Base-by-base conservation (phyloP, 2,113 vertebrate genomes). In the Cynoglossus semilaevis region DNA sequence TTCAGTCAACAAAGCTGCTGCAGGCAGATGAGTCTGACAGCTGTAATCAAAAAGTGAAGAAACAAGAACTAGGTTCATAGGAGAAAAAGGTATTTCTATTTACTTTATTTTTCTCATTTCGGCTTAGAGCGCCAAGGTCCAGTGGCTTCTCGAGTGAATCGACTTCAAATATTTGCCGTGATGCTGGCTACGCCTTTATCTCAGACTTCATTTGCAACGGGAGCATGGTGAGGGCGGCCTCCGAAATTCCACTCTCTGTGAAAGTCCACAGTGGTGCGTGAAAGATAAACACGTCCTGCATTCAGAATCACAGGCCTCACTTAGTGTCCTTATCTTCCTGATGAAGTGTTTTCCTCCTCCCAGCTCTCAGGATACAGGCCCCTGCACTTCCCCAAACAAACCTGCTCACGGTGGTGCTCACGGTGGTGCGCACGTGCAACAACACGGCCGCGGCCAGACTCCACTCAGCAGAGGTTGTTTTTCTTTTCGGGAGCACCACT, bases 281-380 rank as follows among this genome's bases (percentile, higher is more conserved):
- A 80, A 88, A 84, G 82, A 80, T 86, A 91, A 89, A 90, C 87
- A 90, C 59, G 75, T 52, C 58, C 42, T 67, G 75, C 77, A 86
- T 86, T 80, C 76, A 79, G 77, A 82, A 67, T 81, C 12, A 57
- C 77, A 81, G 67, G 76, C 78, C 77, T 80, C 86, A 87, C 88
- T 89, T 85, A 83, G 87, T 72, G 67, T 36, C 76, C 88, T 89
- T 88, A 89, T 91, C 89, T 88, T 63, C 54, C 75, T 74, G 79
- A 81, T 82, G 68, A 80, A 87, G 77, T 81, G 82, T 76, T 76
- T 81, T 70, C 72, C 69, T 78, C 63, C 84, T 65, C 60, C 22
- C 67, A 15, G 63, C 77, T 84, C 76, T 87, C 80, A 86, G 79
- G 79, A 88, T 81, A 73, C 80, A 73, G 83, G 51, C 71, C 72